Evolutionary conservation across 2,113 vertebrate species (phyloP).

Genomic region (Pavo muticus): DNA sequence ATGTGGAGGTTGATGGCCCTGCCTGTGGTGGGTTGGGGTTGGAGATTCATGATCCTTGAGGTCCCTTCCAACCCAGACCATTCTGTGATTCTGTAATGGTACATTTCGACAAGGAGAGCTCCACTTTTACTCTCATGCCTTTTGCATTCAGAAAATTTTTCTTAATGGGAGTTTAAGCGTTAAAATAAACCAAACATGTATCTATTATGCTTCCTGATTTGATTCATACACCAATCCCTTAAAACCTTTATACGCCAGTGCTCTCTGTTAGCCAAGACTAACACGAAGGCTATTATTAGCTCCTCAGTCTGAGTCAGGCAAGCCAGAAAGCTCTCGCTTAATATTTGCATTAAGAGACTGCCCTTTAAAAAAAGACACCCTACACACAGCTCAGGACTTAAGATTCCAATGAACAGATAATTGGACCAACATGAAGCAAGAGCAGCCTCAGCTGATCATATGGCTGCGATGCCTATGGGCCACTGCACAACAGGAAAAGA

Average conservation of each 20-base stretch:
- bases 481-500: slow-evolving; percentile 9
- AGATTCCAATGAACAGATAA: slow-evolving; percentile 80
- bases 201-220: slow-evolving; percentile 14
- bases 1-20: too few species aligned
- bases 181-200: slow-evolving; percentile 56
- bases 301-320: slow-evolving; percentile 37
- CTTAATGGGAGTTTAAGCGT: slow-evolving; percentile 68
- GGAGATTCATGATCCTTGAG: too few species aligned
- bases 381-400: slow-evolving; percentile 67
- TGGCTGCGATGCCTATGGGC: slow-evolving; percentile 50
- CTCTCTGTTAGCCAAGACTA: slow-evolving; percentile 46
- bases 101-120: slow-evolving; percentile 7
- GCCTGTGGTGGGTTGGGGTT: too few species aligned
- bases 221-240: slow-evolving; percentile 10
- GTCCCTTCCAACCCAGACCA: too few species aligned
- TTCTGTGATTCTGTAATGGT: background rate
- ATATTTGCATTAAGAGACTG: slow-evolving; percentile 77
- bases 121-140: background rate
- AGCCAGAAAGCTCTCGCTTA: slow-evolving; percentile 65
- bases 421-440: slow-evolving; percentile 69
- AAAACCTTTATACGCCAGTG: slow-evolving; percentile 32
- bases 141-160: background rate
- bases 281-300: slow-evolving; percentile 64
- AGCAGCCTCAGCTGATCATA: slow-evolving; percentile 70
- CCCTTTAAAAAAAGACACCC: slow-evolving; percentile 76